Base-by-base conservation (phyloP, 2,888 invertebrate species). In the Synanthedon andrenaeformis region DNA sequence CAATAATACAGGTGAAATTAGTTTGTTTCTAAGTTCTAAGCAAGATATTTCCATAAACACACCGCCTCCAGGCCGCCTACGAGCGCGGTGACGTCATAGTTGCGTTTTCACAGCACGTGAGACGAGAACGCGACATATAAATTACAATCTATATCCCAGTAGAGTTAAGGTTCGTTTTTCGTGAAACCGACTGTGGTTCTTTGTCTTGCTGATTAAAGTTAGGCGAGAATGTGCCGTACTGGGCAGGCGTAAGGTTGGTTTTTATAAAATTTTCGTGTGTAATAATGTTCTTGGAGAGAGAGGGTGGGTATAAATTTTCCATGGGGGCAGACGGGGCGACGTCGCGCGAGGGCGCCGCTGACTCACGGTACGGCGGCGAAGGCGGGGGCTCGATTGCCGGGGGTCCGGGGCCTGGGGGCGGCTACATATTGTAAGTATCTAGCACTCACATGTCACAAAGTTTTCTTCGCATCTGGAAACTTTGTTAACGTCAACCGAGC, bases 401-500 rank as follows among this genome's bases (percentile, higher is more conserved):
- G 54, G 58, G 55, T 56, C 54, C 56, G 54, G 56, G 54, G 41
- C 51, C 42, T 50, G 58, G 56, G 58, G 62, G 55, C 59, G 61
- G 63, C 67, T 78, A 81, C 80, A 85, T 84, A 85, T 82, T 80
- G 82, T 82, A 84, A 84, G 82, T 85, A 85, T 80, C 79, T 77
- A 82, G 82, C 76, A 75, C 86, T 85, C 86, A 86, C 86, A 87
- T 86, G 86, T 86, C 86, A 85, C 84, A 83, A 87, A 87, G 85
- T 86, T 87, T 84, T 82, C 85, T 82, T 81, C 81, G 81, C 83
- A 85, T 84, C 81, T 79, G 74, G 74, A 86, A 87, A 87, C 86
- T 87, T 86, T 86, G 86, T 84, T 84, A 86, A 81, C 85, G 84
- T 86, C 85, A 86, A 77, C 75, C 69, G 85, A 86, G 81, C 87